Conservation (phyloP, 1,140 invertebrate species). For the Aphis gossypii region DNA sequence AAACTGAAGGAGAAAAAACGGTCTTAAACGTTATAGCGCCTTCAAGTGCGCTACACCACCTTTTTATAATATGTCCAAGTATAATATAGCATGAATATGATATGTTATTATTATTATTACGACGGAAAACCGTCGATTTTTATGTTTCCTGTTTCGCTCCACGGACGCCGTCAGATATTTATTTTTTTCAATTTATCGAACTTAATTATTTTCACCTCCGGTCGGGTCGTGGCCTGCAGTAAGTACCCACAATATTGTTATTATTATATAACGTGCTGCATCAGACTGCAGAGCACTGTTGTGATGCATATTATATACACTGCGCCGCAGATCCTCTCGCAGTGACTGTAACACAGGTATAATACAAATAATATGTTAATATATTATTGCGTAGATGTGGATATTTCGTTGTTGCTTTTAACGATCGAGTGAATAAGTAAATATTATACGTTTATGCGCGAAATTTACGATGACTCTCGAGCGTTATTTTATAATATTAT, state of each 20-base stretch:
- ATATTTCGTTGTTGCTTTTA: not conserved
- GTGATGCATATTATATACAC: no score
- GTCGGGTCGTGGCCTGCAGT: not conserved
- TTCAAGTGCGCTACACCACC: no score
- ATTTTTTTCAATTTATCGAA: not conserved
- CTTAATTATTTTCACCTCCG: not conserved
- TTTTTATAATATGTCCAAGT: no score
- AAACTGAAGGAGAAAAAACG: no score
- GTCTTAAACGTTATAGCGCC: no score
- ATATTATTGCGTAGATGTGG: not conserved
- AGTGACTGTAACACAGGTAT: not conserved
- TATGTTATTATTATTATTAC: not conserved
- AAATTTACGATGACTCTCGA: not conserved
- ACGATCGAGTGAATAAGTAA: not conserved
- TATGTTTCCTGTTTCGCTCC: slow-evolving; percentile 6
- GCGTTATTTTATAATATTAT: not conserved
- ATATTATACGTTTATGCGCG: not conserved
- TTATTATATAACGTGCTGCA: not conserved
- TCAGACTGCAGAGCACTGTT: no score
- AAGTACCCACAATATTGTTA: not conserved
- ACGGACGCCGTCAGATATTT: not conserved
- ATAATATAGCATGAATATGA: no score
- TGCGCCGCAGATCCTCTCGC: not conserved
- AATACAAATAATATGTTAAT: not conserved
- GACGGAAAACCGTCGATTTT: not conserved